Conservation (phyloP, 2,113 vertebrate species). For the Sinocyclocheilus rhinocerous region DNA sequence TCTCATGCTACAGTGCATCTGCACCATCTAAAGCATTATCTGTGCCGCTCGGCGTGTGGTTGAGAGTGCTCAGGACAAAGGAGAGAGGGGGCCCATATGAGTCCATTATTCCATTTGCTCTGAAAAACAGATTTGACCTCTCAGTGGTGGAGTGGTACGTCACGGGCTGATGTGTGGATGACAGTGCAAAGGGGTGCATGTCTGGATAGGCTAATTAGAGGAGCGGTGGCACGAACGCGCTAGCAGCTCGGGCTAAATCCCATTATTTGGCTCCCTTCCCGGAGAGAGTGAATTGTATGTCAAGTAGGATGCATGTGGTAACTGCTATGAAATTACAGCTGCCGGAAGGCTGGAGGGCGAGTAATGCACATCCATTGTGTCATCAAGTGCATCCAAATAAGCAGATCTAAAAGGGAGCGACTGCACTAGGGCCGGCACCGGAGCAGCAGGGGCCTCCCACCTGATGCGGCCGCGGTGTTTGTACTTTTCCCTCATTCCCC, state of each 20-base stretch:
- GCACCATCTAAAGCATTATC: constrained; percentile 40
- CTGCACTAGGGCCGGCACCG: constrained; percentile 47
- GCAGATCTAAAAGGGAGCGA: constrained; percentile 74
- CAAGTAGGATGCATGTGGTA: constrained; percentile 83
- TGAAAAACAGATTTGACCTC: constrained; percentile 62
- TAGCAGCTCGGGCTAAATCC: constrained; percentile 75
- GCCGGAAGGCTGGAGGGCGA: constrained; percentile 70
- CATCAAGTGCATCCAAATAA: constrained; percentile 82
- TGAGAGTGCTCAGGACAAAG: constrained; percentile 24
- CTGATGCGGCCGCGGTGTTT: constrained; percentile 26
- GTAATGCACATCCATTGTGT: constrained; percentile 81
- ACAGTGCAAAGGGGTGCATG: constrained; percentile 50
- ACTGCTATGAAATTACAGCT: constrained; percentile 81
- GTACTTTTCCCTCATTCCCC: not conserved
- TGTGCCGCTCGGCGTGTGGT: constrained; percentile 15
- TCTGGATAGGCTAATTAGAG: constrained; percentile 63
- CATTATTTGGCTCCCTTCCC: constrained; percentile 81
- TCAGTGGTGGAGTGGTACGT: constrained; percentile 51
- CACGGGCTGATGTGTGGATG: constrained; percentile 54
- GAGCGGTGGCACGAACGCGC: constrained; percentile 57
- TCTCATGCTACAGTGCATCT: not conserved
- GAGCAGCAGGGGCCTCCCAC: constrained; percentile 33
- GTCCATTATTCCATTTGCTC: constrained; percentile 61
- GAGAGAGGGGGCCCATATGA: constrained; percentile 36
- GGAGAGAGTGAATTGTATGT: constrained; percentile 78